Evolutionary conservation across 2,113 vertebrate genomes (phyloP).

Genomic region (Machaerirhynchus nigripectus): DNA sequence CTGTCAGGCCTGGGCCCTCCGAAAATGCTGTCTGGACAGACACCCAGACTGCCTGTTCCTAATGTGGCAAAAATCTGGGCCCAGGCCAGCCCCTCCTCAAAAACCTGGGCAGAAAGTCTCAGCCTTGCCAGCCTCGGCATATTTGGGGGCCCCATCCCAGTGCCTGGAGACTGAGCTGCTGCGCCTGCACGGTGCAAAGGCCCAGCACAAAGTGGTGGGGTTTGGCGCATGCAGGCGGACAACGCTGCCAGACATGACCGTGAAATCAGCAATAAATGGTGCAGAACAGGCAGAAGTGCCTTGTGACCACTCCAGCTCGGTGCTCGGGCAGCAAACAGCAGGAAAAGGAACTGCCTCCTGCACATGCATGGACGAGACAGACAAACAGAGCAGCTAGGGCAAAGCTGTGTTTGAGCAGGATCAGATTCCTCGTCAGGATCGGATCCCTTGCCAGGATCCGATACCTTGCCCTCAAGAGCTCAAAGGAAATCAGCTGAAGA

Average conservation of each 20-base stretch:
- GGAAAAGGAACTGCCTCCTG: neutral
- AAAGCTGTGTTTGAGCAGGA: neutral
- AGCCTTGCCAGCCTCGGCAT: neutral
- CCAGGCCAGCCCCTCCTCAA: neutral
- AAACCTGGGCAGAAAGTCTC: neutral
- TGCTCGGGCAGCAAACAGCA: neutral
- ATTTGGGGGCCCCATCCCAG: neutral
- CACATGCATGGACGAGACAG: neutral
- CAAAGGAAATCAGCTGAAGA: neutral
- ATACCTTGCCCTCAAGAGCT: neutral
- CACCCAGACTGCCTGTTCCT: neutral
- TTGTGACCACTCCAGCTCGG: accelerated
- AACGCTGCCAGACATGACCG: neutral
- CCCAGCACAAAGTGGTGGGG: neutral
- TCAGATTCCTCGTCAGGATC: neutral
- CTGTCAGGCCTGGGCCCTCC: neutral
- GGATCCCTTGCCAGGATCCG: neutral
- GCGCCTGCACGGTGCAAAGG: neutral
- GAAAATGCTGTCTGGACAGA: neutral
- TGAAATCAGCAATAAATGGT: neutral
- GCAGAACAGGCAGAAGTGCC: neutral
- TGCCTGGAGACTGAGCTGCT: slow-evolving; percentile 16
- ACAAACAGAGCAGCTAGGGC: neutral
- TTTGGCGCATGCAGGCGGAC: neutral
- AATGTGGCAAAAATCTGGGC: neutral